A percentile compares a stretch with the other conserved stretches of the same genome.
These are phyloP conservation scores for Eupithecia subumbrata DNA, from an alignment of 2,888 invertebrate species.

Conservation along the genomic window DNA sequence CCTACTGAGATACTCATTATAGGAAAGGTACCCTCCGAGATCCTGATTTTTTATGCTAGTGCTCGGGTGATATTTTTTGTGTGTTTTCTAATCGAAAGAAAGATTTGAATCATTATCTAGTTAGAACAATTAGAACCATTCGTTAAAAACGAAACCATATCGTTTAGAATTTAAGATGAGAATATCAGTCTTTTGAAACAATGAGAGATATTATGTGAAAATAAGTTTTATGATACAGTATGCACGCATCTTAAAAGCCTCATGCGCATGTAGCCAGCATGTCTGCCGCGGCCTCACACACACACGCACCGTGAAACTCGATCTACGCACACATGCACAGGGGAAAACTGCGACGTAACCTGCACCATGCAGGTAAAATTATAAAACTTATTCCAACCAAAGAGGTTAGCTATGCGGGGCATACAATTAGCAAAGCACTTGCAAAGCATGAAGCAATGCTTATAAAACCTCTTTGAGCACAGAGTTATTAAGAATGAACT, in stretches of 20 bases:
- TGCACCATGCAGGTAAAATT: constrained; percentile 22
- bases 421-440: neutral
- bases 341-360: constrained; percentile 56
- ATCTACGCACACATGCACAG: constrained; percentile 57
- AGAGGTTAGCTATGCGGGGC: constrained; percentile 3
- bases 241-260: constrained; percentile 49
- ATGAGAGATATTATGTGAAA: neutral
- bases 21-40: neutral
- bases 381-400: constrained; percentile 12
- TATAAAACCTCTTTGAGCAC: neutral
- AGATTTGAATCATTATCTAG: neutral
- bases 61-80: neutral
- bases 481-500: neutral
- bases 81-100: neutral
- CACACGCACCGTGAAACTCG: constrained; percentile 59
- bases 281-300: constrained; percentile 67
- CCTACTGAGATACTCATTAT: neutral
- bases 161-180: neutral
- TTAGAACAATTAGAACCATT: neutral
- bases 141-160: neutral
- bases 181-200: neutral
- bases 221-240: constrained; percentile 24
- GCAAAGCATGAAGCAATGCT: neutral
- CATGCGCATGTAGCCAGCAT: constrained; percentile 65
- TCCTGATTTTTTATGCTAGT: neutral